phyloP scores from a whole-genome alignment of 2,797 vertebrate species.

The Gorsachius magnificus region DNA sequence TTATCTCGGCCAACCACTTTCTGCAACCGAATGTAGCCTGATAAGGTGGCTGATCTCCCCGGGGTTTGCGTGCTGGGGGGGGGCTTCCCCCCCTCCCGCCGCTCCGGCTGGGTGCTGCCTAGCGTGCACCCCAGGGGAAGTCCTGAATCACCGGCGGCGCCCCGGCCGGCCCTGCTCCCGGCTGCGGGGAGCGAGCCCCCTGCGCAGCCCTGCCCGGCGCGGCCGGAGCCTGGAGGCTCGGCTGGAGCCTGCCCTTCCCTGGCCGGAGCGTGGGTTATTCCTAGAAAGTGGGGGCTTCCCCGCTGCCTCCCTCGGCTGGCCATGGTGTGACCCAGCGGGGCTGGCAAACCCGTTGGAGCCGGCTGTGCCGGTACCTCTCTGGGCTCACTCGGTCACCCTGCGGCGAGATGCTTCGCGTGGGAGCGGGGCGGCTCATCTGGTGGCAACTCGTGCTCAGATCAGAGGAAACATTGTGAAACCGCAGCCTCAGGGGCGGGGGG shows the following conservation, averaged over 20 bases:
- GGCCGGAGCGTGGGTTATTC: not conserved
- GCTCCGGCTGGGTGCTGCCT: not conserved
- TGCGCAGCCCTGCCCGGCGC: not conserved
- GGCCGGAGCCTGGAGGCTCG: no score
- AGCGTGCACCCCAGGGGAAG: not conserved
- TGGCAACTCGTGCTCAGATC: conserved; percentile 24
- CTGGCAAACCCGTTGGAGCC: not conserved
- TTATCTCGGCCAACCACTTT: not conserved
- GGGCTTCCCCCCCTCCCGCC: fast-evolving
- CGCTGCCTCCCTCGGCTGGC: fast-evolving
- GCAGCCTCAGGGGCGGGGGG: not conserved
- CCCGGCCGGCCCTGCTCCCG: fast-evolving
- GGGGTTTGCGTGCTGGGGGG: no score
- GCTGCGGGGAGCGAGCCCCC: not conserved
- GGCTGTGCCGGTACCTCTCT: not conserved
- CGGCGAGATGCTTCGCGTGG: not conserved
- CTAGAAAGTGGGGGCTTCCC: not conserved
- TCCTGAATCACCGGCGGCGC: not conserved
- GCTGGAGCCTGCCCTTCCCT: not conserved
- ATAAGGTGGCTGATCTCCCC: not conserved
- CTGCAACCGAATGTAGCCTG: not conserved
- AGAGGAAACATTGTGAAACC: conserved; percentile 39
- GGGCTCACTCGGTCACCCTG: fast-evolving
- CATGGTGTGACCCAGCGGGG: fast-evolving
- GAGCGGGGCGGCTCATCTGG: not conserved